Conservation (phyloP, 1,140 invertebrate species). For the Branchinecta lindahli region DNA sequence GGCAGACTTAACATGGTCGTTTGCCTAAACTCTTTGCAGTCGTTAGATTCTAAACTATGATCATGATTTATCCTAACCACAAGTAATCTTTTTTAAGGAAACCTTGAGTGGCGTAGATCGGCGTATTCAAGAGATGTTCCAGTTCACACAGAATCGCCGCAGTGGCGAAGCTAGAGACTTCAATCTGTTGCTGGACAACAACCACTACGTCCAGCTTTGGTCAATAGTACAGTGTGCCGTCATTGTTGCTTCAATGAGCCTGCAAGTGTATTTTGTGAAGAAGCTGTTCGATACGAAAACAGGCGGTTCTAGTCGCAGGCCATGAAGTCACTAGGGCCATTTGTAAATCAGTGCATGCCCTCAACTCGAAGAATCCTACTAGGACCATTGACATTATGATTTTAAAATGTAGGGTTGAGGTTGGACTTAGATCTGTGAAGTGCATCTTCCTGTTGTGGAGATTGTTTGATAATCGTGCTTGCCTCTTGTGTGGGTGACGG, state of each 20-base stretch:
- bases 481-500: too few relatives aligned
- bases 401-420: too few relatives aligned
- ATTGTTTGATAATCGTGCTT: too few relatives aligned
- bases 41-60: too few relatives aligned
- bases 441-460: too few relatives aligned
- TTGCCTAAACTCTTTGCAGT: too few relatives aligned
- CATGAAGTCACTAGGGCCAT: neutral
- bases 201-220: constrained; percentile 68
- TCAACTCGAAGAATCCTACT: too few relatives aligned
- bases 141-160: constrained; percentile 59
- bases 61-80: too few relatives aligned
- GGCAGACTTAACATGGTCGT: too few relatives aligned
- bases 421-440: too few relatives aligned
- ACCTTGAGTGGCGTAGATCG: constrained; percentile 57
- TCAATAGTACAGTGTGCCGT: constrained; percentile 70
- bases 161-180: constrained; percentile 61
- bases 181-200: constrained; percentile 65
- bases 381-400: too few relatives aligned
- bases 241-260: constrained; percentile 51
- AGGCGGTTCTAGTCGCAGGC: constrained; percentile 11
- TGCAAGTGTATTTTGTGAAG: constrained; percentile 74
- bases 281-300: constrained; percentile 64
- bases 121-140: constrained; percentile 69
- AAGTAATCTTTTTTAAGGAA: constrained; percentile 32
- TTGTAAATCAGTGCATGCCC: too few relatives aligned